Base-by-base conservation (phyloP, 2,888 invertebrate species). In the Harpalus rufipes region DNA sequence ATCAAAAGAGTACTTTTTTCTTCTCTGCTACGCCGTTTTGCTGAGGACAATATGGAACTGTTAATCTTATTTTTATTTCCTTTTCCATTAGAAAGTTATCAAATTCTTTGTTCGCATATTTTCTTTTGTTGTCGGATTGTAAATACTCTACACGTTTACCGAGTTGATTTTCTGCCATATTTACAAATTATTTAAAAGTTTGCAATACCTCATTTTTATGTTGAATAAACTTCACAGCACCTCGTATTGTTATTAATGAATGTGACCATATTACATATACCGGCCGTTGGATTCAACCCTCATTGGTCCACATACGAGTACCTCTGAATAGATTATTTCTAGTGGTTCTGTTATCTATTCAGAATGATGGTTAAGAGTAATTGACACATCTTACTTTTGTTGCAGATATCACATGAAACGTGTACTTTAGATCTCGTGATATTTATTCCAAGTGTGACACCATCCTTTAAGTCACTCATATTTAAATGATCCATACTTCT, bases 21-120 rank as follows among this genome's bases (percentile, higher is more conserved):
- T 89, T 51, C 80, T 90, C 90, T 0, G 89, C 88, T 0, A 87
- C 84, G 1, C 89, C 89, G 85, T 90, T 90, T 72, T 88, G 88
- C 76, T 89, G 86, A 0, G 88, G 89, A 4, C 80, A 89, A 74
- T 88, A 86, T 0, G 88, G 85, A 5, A 87, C 85, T 51, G 25
- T 87, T 6, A 87, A 51, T 74, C 87, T 21, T 25, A 86, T 41
- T 59, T 58, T 18, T 10, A 88, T 88, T 4, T 87, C 88, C 12
- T 74, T 7, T 25, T 78, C 56, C 16, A 86, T 86, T 39, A 89
- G 68, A 81, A 85, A 88, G 5, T 85, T 59, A 6, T 87, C 86
- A 39, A 89, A 87, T n/a, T 86, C 81, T 1, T 63, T 14, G 51
- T 86, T 88, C 0, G n/a, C n/a, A 80, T 1, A 86, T 72, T 86